Evolutionary conservation across 2,113 vertebrate genomes (phyloP).

Genomic region (Abramis brama): DNA sequence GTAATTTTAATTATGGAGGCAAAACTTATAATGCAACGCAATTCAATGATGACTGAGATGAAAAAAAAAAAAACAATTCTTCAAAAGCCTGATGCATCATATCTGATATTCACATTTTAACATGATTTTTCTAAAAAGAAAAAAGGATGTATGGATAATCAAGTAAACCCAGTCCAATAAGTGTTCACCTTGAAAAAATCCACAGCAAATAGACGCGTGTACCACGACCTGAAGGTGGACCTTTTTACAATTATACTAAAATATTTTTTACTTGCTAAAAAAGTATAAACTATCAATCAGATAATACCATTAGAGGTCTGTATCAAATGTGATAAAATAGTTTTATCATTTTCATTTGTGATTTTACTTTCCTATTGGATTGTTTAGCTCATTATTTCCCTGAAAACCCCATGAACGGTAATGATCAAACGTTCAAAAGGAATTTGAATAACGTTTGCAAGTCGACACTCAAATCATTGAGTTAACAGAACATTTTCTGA

Average conservation of each 20-base stretch:
- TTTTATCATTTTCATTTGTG: not conserved
- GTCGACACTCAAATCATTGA: not conserved
- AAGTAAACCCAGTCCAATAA: not conserved
- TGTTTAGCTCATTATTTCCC: not conserved
- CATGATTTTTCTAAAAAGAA: not conserved
- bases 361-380: not conserved
- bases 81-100: not conserved
- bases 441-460: not conserved
- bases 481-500: not conserved
- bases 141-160: not conserved
- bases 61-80: not conserved
- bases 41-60: not conserved
- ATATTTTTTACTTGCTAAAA: not conserved
- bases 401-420: not conserved
- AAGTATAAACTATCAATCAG: not conserved
- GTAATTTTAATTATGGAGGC: not conserved
- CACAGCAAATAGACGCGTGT: not conserved
- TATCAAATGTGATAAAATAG: not conserved
- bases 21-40: not conserved
- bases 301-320: not conserved
- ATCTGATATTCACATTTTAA: not conserved
- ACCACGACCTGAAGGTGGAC: not conserved
- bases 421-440: not conserved
- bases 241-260: not conserved
- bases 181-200: not conserved